These are phyloP conservation scores for Saccostrea echinata DNA, from an alignment of 1,140 invertebrate genomes.

Conservation along the genomic window DNA sequence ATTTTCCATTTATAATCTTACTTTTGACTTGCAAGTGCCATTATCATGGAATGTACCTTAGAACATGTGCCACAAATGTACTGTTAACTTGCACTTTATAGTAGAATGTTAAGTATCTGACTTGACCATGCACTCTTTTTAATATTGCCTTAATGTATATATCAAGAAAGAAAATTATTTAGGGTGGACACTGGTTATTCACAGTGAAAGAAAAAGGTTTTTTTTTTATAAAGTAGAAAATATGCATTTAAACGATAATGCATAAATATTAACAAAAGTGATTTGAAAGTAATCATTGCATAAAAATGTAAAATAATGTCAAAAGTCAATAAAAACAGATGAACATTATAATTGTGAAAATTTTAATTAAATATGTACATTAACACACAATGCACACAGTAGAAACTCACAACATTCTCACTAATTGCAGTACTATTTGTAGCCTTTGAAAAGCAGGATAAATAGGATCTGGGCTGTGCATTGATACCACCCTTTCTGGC, in stretches of 20 bases:
- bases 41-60: neutral
- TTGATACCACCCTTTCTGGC: neutral
- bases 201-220: neutral
- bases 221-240: neutral
- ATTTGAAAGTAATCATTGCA: neutral
- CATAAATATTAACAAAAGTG: neutral
- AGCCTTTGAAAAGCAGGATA: conserved; percentile 5
- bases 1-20: neutral
- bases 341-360: neutral
- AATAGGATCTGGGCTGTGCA: neutral
- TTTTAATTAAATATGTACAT: neutral
- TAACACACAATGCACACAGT: neutral
- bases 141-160: too few relatives aligned
- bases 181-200: too few relatives aligned
- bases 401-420: neutral
- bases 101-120: too few relatives aligned
- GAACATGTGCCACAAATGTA: neutral
- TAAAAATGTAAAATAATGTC: neutral
- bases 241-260: neutral
- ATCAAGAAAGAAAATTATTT: too few relatives aligned
- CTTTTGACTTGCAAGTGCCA: neutral
- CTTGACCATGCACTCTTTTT: too few relatives aligned
- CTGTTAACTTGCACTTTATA: too few relatives aligned
- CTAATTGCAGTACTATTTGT: neutral
- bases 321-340: neutral